These are phyloP conservation scores for Gryllus bimaculatus DNA, from an alignment of 1,140 invertebrate genomes.

Conservation along the genomic window DNA sequence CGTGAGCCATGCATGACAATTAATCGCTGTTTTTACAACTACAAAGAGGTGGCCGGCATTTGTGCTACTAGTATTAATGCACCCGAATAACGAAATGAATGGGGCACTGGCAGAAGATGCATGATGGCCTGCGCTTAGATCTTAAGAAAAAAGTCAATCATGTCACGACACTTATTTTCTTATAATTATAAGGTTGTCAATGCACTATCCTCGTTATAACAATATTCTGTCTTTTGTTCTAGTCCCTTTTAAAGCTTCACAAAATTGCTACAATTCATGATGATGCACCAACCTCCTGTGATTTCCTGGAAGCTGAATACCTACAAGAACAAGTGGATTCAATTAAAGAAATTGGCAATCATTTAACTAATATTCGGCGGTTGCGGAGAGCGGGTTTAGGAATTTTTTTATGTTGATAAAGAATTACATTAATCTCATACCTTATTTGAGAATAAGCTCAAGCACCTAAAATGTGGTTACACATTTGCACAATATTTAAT, in stretches of 20 bases:
- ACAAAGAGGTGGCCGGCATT: conserved; percentile 68
- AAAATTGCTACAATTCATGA: conserved; percentile 48
- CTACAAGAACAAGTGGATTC: conserved; percentile 67
- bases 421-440: conserved; percentile 35
- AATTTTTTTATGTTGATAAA: conserved; percentile 65
- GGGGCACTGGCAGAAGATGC: conserved; percentile 55
- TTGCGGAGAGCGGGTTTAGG: conserved; percentile 64
- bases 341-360: conserved; percentile 61
- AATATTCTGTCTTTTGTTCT: conserved; percentile 23
- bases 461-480: no score
- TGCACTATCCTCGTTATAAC: neutral
- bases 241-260: conserved; percentile 59
- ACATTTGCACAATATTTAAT: no score
- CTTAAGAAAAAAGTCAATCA: conserved; percentile 74
- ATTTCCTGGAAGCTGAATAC: conserved; percentile 62
- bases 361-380: conserved; percentile 60
- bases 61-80: conserved; percentile 39
- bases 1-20: conserved; percentile 62
- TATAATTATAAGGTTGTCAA: neutral
- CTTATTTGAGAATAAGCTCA: no score
- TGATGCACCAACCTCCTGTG: conserved; percentile 60
- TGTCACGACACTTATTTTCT: conserved; percentile 30
- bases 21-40: conserved; percentile 75
- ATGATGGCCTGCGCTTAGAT: conserved; percentile 58
- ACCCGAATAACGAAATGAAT: conserved; percentile 51